Conservation (phyloP, 1,140 invertebrate species). For the Pseudobourletiella spinata region DNA sequence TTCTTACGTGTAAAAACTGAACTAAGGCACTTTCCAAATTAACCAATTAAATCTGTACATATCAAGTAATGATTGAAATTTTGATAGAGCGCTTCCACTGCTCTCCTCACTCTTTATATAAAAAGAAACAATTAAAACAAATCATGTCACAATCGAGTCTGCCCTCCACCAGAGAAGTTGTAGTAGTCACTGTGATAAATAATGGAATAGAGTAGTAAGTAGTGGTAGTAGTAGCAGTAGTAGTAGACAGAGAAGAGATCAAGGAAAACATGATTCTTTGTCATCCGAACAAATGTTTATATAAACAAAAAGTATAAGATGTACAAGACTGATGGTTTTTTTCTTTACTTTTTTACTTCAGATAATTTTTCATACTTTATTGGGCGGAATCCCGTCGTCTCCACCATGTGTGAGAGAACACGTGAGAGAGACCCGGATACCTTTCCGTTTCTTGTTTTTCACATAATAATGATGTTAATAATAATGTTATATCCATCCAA, state of each 20-base stretch:
- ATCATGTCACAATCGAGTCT: too few species aligned
- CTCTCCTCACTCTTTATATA: conserved; percentile 20
- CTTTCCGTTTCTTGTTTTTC: conserved; percentile 17
- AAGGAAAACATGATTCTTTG: too few species aligned
- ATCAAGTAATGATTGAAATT: not conserved
- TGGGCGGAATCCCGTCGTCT: conserved; percentile 33
- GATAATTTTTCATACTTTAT: conserved; percentile 17
- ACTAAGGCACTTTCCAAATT: too few species aligned
- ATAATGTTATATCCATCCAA: not conserved
- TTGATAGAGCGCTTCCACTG: conserved; percentile 22
- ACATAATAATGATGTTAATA: not conserved
- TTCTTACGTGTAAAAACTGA: not conserved
- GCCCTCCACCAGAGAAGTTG: too few species aligned
- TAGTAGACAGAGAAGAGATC: too few species aligned
- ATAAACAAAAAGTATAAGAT: not conserved
- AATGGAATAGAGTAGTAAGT: too few species aligned
- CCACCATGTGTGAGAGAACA: not conserved
- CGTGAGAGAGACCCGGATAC: conserved; percentile 18
- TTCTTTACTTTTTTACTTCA: conserved; percentile 17
- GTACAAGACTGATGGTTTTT: conserved; percentile 7
- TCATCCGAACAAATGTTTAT: too few species aligned
- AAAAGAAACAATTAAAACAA: conserved; percentile 9
- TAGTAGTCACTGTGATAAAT: too few species aligned
- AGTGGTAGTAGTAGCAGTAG: too few species aligned
- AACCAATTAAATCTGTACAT: too few species aligned